phyloP scores from a whole-genome alignment of 92 coral and sea anemone species.

The Siderastrea siderea region DNA sequence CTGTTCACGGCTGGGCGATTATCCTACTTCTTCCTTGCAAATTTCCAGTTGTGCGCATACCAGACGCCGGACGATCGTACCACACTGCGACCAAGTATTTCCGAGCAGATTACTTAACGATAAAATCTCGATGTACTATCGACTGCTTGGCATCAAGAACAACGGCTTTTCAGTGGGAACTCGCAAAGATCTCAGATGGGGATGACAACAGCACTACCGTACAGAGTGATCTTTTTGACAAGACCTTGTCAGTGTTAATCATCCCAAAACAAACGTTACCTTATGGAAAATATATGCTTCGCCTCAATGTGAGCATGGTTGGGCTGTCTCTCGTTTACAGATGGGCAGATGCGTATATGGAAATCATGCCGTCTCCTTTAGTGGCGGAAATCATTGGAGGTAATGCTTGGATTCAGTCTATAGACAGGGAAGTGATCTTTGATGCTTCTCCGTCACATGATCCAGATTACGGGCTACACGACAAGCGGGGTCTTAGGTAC shows the following conservation, averaged over 20 bases:
- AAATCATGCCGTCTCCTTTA: constrained; percentile 63
- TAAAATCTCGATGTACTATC: constrained; percentile 64
- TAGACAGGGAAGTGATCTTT: constrained; percentile 40
- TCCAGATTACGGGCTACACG: constrained; percentile 52
- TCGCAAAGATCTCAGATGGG: constrained; percentile 15
- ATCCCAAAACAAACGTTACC: constrained; percentile 55
- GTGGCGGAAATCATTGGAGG: constrained; percentile 74
- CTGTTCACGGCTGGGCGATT: constrained; percentile 43
- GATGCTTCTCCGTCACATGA: constrained; percentile 67
- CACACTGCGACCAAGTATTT: constrained; percentile 35
- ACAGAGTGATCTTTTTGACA: constrained; percentile 9
- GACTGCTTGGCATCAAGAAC: constrained; percentile 79
- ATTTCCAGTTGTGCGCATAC: constrained; percentile 61
- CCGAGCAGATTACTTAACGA: constrained; percentile 61
- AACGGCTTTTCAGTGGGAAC: constrained; percentile 72
- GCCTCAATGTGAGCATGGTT: constrained; percentile 71
- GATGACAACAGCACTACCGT: constrained; percentile 2
- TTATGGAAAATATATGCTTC: constrained; percentile 51
- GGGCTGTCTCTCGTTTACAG: constrained; percentile 53
- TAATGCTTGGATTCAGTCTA: constrained; percentile 68
- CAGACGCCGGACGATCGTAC: constrained; percentile 42
- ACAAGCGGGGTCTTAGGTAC: constrained; percentile 42
- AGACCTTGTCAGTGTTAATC: constrained; percentile 35
- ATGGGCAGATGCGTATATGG: constrained; percentile 33
- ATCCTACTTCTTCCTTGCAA: constrained; percentile 66